phyloP scores from a whole-genome alignment of 2,113 vertebrate species.

The Istiophorus platypterus region DNA sequence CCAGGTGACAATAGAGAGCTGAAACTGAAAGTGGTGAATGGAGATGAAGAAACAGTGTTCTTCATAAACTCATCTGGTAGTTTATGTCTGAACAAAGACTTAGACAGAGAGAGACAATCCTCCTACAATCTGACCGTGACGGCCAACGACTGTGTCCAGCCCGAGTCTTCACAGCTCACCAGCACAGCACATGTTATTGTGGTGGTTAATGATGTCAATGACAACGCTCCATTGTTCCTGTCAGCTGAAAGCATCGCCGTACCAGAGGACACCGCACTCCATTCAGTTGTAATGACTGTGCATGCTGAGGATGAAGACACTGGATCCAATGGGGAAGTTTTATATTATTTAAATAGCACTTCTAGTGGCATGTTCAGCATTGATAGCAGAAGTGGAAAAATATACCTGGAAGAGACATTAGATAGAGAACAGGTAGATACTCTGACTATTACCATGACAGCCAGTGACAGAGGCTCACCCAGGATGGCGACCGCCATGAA shows the following conservation, averaged over 20 bases:
- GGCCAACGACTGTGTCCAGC: conserved; percentile 73
- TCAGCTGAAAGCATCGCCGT: conserved; percentile 63
- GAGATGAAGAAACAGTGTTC: conserved; percentile 74
- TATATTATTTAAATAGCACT: conserved; percentile 74
- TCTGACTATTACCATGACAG: conserved; percentile 70
- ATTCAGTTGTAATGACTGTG: conserved; percentile 72
- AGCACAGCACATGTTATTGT: conserved; percentile 68
- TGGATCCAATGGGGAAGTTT: conserved; percentile 76
- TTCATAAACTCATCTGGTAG: conserved; percentile 59
- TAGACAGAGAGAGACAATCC: conserved; percentile 79
- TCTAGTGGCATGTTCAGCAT: conserved; percentile 70
- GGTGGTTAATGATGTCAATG: conserved; percentile 80
- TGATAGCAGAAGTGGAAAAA: conserved; percentile 67
- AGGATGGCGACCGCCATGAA: conserved; percentile 61
- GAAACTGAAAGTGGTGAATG: conserved; percentile 66
- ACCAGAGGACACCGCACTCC: conserved; percentile 74
- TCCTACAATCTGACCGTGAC: conserved; percentile 78
- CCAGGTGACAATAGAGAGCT: conserved; percentile 77
- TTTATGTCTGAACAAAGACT: conserved; percentile 73
- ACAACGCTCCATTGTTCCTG: conserved; percentile 80
- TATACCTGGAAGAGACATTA: conserved; percentile 76
- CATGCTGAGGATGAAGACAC: conserved; percentile 79
- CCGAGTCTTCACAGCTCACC: conserved; percentile 68
- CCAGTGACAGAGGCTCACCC: conserved; percentile 78
- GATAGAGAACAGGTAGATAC: conserved; percentile 80